Evolutionary conservation across 1,140 invertebrate species (phyloP).

Genomic region (Chlorops oryzae): DNA sequence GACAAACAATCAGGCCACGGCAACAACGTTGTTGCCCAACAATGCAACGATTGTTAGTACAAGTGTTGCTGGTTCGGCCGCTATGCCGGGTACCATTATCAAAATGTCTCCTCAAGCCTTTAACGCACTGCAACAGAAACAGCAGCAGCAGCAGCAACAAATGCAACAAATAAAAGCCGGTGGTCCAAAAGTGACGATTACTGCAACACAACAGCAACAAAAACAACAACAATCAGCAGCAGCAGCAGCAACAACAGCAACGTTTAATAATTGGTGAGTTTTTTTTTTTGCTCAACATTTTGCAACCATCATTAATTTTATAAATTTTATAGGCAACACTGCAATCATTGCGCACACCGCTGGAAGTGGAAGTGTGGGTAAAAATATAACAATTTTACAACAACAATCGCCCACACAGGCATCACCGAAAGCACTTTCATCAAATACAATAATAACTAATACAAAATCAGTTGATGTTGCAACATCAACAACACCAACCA

Average conservation of each 20-base stretch:
- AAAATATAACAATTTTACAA: slow-evolving; percentile 37
- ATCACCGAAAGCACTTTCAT: background rate
- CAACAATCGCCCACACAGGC: slow-evolving; percentile 25
- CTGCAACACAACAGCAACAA: no score
- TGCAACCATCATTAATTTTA: no score
- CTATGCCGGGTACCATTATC: no score
- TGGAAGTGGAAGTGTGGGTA: slow-evolving; percentile 10
- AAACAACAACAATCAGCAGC: no score
- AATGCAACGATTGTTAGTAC: slow-evolving; percentile 11
- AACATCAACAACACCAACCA: background rate
- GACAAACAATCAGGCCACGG: slow-evolving; percentile 6
- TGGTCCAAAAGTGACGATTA: no score
- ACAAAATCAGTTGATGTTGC: background rate
- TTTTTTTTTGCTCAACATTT: no score
- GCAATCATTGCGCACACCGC: slow-evolving; percentile 30
- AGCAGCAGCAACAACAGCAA: slow-evolving; percentile 25
- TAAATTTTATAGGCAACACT: slow-evolving; percentile 27
- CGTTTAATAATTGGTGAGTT: slow-evolving; percentile 37
- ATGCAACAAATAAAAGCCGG: no score
- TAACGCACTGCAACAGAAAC: slow-evolving; percentile 36
- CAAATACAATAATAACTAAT: background rate
- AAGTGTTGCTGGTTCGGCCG: slow-evolving; percentile 12
- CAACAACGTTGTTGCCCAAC: slow-evolving; percentile 2
- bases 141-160: slow-evolving; percentile 30
- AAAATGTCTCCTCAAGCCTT: slow-evolving; percentile 44